Evolutionary conservation across 2,888 invertebrate genomes (phyloP), one percentile per base, ranked within the genome.

Genomic region (Pyrgus malvae): DNA sequence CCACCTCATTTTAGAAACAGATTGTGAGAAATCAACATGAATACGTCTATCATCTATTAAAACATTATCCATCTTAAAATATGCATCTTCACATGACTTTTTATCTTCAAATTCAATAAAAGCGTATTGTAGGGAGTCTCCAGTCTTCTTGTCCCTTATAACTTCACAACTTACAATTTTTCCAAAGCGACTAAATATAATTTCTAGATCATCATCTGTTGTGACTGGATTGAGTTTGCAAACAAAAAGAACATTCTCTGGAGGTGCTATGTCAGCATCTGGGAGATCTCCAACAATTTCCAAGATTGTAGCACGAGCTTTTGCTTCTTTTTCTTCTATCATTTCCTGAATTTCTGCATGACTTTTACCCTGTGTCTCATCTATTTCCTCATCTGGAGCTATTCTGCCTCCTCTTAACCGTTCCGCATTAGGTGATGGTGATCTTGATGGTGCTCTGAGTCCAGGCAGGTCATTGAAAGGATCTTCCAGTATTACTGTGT

Each of bases 31-130:
- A 84, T 99, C 99, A 0, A 99, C 99, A 87, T 99, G 99, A 71
- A 99, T 99, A 61, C 99, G 92, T 19, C 99, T 91, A 77, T 99
- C 99, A 85, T 99, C 99, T 68, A 99, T 99, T 4, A 99, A 90
- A 0, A 99, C 99, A 90, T 99, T 99, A 78, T 99, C 99, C 99
- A 99, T 99, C 91, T 99, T 99, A 73, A 99, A 98, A 83, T 97
- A 99, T 0, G 99, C 99, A 67, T 96, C 96, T 87, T 99, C 99
- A 85, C 99, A 99, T 0, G 97, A 92, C 70, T 96, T 96, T 62
- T 94, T 93, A 48, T 98, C 95, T 59, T 95, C 96, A 90, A 99
- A 99, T 81, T 99, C 99, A 55, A 99, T 96, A 78, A 99, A 99
- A 0, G 99, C 99, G 84, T 99, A 99, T 74, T 99, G 99, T 53